Evolutionary conservation across 2,113 vertebrate species (phyloP), one percentile per base, ranked within the genome.

Genomic region (Accipiter virgatus): DNA sequence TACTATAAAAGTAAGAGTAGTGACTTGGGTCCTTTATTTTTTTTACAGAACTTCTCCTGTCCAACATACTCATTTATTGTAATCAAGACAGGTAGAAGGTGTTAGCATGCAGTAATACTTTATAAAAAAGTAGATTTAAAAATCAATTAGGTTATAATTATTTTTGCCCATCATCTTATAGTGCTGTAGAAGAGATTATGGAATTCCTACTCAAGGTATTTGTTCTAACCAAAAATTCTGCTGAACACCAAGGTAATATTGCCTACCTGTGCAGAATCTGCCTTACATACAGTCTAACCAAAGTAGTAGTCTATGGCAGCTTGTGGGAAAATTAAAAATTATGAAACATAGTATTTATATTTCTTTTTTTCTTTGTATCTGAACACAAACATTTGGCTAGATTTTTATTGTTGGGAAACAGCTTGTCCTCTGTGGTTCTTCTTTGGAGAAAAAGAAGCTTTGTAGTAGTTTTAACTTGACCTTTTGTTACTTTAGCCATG

Each of bases 401-500:
- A 25, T 72, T 63, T 29, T 91, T 81, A 8, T 43, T 87, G 13
- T 18, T 86, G 62, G 38, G 53, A 81, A 74, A n/a, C 11, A 87
- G 6, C n/a, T 80, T 66, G 20, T 74, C 31, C 38, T 80, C 67
- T 77, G 7, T 56, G 13, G 7, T 67, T 3, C 1, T 32, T 65
- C 47, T 84, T 40, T 70, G 48, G 48, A 65, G 29, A 66, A 87
- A 58, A 43, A 81, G 6, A 2, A 80, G 18, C 22, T 89, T 88
- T 87, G 8, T 50, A 42, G 32, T 29, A 43, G 19, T 82, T 78
- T n/a, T 88, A 91, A 97, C 45, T 11, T 83, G 48, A 62, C 16
- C 63, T 65, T 95, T 58, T 95, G 38, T 68, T 94, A 62, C 86
- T 97, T 88, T 89, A 99, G 99, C 99, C 21, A 97, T 99, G 98